A percentile compares a stretch with the other conserved stretches of the same genome.
These are phyloP conservation scores for Trisateles emortualis DNA, from an alignment of 2,888 invertebrate species.

Conservation along the genomic window DNA sequence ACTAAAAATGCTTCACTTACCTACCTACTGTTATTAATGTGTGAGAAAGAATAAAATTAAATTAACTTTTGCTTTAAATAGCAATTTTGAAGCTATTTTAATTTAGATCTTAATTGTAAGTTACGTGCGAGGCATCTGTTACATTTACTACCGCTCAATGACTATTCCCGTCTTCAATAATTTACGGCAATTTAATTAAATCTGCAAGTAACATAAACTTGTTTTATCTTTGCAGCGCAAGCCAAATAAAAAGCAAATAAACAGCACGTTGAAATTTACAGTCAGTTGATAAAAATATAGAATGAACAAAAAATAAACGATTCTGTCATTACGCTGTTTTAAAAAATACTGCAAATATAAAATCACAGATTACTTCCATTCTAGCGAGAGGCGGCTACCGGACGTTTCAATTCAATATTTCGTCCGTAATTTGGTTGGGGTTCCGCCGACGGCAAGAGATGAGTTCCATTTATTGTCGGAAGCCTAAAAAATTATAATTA, in stretches of 20 bases:
- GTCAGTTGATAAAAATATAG: slow-evolving; percentile 18
- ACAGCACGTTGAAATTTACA: slow-evolving; percentile 1
- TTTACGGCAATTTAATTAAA: slow-evolving; percentile 21
- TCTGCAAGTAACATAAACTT: slow-evolving; percentile 6
- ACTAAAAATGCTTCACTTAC: background rate
- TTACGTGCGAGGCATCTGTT: slow-evolving; percentile 15
- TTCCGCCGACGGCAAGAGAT: slow-evolving; percentile 16
- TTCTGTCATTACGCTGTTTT: slow-evolving; percentile 12
- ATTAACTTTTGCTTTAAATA: slow-evolving; percentile 10
- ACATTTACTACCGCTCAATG: slow-evolving; percentile 15
- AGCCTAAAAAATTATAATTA: slow-evolving; percentile 36
- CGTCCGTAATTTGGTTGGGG: slow-evolving; percentile 36
- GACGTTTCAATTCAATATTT: slow-evolving; percentile 47
- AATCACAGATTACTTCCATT: slow-evolving; percentile 29
- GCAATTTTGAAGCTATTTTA: slow-evolving; percentile 4
- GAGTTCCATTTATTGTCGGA: slow-evolving; percentile 32
- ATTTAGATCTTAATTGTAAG: slow-evolving; percentile 7
- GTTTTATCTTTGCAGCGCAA: background rate
- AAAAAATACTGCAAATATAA: slow-evolving; percentile 26
- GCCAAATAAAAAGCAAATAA: background rate
- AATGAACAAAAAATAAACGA: slow-evolving; percentile 17
- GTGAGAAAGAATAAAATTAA: slow-evolving; percentile 1
- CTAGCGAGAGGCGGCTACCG: slow-evolving; percentile 14
- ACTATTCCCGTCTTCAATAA: slow-evolving; percentile 7
- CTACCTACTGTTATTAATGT: background rate